Conservation (phyloP, 2,113 vertebrate genomes). For the Stigmatopora argus region DNA sequence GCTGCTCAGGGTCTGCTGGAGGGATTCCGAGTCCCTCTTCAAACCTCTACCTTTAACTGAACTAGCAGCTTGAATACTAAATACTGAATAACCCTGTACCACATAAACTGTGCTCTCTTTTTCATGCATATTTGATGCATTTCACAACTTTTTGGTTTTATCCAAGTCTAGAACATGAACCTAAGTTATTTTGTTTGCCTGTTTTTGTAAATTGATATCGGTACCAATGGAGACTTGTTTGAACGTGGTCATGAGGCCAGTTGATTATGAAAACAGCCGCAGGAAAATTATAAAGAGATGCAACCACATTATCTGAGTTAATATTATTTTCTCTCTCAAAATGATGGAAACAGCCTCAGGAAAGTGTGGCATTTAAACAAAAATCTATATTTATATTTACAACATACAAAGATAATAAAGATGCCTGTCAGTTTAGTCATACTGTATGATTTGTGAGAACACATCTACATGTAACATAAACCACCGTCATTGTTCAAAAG, state of each 20-base stretch:
- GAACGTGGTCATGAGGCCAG: no score
- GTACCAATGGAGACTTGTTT: background rate
- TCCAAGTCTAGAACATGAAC: background rate
- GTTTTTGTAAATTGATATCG: background rate
- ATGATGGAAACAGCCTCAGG: no score
- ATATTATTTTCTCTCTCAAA: no score
- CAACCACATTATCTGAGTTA: no score
- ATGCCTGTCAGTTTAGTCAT: background rate
- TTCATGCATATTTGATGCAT: slow-evolving; percentile 56
- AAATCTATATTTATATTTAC: background rate
- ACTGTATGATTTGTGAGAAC: background rate
- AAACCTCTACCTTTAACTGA: slow-evolving; percentile 59
- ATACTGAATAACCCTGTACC: slow-evolving; percentile 39
- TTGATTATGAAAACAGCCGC: no score
- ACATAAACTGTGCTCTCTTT: slow-evolving; percentile 47
- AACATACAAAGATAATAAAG: background rate
- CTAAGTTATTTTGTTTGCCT: background rate
- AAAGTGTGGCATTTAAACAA: no score
- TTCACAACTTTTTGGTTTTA: background rate
- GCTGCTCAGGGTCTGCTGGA: slow-evolving; percentile 59
- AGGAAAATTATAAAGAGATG: no score
- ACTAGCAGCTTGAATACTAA: slow-evolving; percentile 61
- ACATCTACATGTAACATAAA: background rate
- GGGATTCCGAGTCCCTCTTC: slow-evolving; percentile 52
- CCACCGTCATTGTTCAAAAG: background rate